Evolutionary conservation across 2,797 vertebrate genomes (phyloP), one percentile per base, ranked within the genome.

Genomic region (Tinamus major): DNA sequence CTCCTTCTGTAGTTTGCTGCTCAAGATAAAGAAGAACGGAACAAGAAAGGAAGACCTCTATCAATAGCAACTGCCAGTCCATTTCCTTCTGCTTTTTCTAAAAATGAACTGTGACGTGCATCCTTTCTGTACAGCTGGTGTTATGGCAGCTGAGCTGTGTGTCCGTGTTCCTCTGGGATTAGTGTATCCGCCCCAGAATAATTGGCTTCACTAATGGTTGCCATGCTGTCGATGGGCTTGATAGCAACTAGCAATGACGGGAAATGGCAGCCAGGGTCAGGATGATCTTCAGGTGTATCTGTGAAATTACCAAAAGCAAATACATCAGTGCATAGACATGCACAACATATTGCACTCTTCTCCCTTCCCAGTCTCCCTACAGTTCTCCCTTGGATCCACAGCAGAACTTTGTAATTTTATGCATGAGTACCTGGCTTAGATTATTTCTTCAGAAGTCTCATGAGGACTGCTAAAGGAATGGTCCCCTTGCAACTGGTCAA

Each of bases 51-150:
- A 85, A 85, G 23, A 59, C 51, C 37, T 11, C 26, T 76, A 41
- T 20, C 13, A 63, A 56, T 8, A 39, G 9, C 48, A 85, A n/a
- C 6, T 42, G 5, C 33, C 19, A 29, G 35, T 48, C 33, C 10
- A 13, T 51, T 90, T 26, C 5, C 16, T 65, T 85, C 49, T 49
- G 6, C 13, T 75, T 53, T 39, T 35, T 82, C 68, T 69, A 35
- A 72, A 65, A 65, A 0, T 0, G 4, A 10, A 3, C n/a, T 15
- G 23, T 35, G 33, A 23, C 8, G 24, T 23, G 5, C 3, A 49
- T 75, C 26, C 35, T 64, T 10, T 79, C n/a, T 41, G 6, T 39
- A 42, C 26, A 79, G 19, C 10, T 62, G 46, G 39, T 6, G 0
- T 53, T 84, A 27, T 69, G 46, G 37, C 21, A 84, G 8, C 12